Conservation (phyloP, 2,888 invertebrate genomes). For the Stramonita haemastoma region DNA sequence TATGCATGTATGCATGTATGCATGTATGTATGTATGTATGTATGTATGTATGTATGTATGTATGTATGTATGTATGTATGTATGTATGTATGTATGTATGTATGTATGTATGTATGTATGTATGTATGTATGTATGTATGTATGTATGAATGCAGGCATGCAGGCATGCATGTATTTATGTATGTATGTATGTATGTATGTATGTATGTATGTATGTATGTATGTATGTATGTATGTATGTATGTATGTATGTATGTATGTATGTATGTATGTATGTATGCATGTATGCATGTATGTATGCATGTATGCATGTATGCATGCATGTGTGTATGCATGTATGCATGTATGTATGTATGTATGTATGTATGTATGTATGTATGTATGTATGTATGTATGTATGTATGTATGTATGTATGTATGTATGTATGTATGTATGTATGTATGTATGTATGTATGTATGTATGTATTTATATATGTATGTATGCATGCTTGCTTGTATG, state of each 20-base stretch:
- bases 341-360: background rate
- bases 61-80: background rate
- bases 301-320: background rate
- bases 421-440: background rate
- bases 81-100: background rate
- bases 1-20: background rate
- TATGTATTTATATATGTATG: background rate
- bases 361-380: background rate
- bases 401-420: background rate
- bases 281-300: background rate
- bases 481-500: background rate
- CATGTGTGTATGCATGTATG: background rate
- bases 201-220: no score
- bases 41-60: conserved; percentile 4
- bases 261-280: background rate
- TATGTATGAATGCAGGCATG: no score
- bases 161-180: no score
- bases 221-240: no score
- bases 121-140: no score
- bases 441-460: background rate
- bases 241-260: conserved; percentile 10
- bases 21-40: background rate
- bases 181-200: no score
- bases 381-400: background rate
- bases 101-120: background rate